Evolutionary conservation across 2,113 vertebrate genomes (phyloP), one percentile per base, ranked within the genome.

Genomic region (Pithys albifrons): DNA sequence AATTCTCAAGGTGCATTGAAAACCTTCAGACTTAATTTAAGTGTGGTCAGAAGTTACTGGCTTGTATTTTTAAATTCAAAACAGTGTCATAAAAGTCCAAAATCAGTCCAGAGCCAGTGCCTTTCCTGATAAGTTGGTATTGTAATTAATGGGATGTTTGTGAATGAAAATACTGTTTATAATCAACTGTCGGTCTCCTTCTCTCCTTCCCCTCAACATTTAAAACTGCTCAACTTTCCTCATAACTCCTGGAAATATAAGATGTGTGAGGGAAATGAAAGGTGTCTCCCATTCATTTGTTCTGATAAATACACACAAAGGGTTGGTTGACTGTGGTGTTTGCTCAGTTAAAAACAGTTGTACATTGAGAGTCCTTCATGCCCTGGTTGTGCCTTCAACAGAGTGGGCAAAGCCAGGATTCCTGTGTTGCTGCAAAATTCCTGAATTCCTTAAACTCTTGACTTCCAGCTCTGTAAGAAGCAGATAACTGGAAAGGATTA

Each of bases 201-300:
- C 15, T 72, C 24, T 78, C 41, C 33, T 78, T 83, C 43, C 22
- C 23, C 24, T 49, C 23, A 19, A 23, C 5, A 3, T 48, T 22
- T 43, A 59, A 83, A 4, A 1, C 0, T 3, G 17, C 12, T 1
- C 28, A 12, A 5, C 6, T 59, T 81, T 52, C 73, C 43, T 27
- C 13, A 29, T 43, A 58, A 20, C 20, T 10, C 29, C 48, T 37
- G 13, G 33, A 73, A 52, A 77, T 52, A n/a, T 8, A 12, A 66
- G 45, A 55, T 35, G 15, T n/a, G 2, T 59, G 13, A 66, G 3
- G 22, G 12, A 52, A 52, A 58, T n/a, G 48, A 48, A 78, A 69
- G 17, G 27, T 19, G 3, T 11, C 64, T 78, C 49, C 22, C 85
- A 51, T 22, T 13, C 58, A 29, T 19, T 59, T 35, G 37, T 29